phyloP scores from a whole-genome alignment of 2,797 vertebrate genomes.

The Botia kubotai region DNA sequence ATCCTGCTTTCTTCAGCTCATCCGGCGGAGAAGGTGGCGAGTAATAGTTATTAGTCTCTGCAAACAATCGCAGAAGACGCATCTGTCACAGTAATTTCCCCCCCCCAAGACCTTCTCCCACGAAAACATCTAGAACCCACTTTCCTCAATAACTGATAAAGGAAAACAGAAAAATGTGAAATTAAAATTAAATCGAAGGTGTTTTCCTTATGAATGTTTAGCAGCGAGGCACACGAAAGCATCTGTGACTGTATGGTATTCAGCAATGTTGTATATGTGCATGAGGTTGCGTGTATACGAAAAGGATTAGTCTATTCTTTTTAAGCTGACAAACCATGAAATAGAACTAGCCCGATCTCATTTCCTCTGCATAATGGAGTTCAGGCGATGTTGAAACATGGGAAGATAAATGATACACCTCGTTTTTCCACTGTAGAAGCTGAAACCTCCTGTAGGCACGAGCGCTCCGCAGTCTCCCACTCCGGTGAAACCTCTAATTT shows the following conservation, averaged over 20 bases:
- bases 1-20: slow-evolving; percentile 14
- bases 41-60: slow-evolving; percentile 23
- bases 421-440: neutral
- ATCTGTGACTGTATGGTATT: neutral
- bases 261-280: slow-evolving; percentile 27
- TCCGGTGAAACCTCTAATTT: neutral
- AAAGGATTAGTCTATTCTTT: slow-evolving; percentile 44
- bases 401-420: slow-evolving; percentile 43
- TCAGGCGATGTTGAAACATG: slow-evolving; percentile 25
- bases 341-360: slow-evolving; percentile 42
- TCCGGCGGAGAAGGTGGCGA: slow-evolving; percentile 12
- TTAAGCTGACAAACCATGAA: slow-evolving; percentile 51
- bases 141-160: slow-evolving; percentile 1
- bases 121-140: neutral
- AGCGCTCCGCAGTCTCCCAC: slow-evolving; percentile 3
- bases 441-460: slow-evolving; percentile 37
- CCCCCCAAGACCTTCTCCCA: neutral
- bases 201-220: neutral
- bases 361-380: slow-evolving; percentile 46
- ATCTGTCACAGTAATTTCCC: neutral
- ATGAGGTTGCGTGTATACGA: slow-evolving; percentile 37
- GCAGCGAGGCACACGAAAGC: neutral
- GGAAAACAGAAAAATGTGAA: neutral
- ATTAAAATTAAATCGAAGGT: neutral
- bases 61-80: slow-evolving; percentile 14